Base-by-base conservation (phyloP, 2,797 vertebrate genomes). In the Peromyscus attwateri region DNA sequence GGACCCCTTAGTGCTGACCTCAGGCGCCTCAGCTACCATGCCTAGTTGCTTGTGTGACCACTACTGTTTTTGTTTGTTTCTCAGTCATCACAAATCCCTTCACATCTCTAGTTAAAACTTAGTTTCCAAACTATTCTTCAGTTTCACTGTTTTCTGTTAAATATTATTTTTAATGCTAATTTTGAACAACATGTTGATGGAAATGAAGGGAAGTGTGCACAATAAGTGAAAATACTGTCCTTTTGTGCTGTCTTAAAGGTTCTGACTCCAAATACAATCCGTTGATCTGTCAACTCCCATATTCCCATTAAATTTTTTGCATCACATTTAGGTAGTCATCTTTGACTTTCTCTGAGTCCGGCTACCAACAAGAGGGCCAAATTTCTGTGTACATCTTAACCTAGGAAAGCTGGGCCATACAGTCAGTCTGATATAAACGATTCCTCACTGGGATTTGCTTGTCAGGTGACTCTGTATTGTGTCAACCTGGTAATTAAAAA, bases 361-460 rank as follows among this genome's bases (percentile, higher is more conserved):
- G 29, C 5, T 21, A 64, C 0, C 1, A 43, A 68, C 0, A 0
- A 37, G 12, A 23, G 0, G 0, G 6, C 2, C 46, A 6, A 62
- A 9, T 76, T 31, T 55, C 34, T 83, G 64, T 64, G 49, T 64
- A n/a, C 57, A 62, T 79, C 17, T 92, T 76, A 95, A 76, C 23
- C 23, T 9, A 40, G 1, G 23, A 37, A 21, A 88, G 23, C 19
- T 9, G 5, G 66, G 66, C 31, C 31, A 68, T 17, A 34, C 1
- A 68, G 8, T 23, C n/a, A 37, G 0, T 27, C 9, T 23, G 4
- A 49, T 46, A 17, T 7, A 84, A 5, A 68, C 23, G 19, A 66
- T 23, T n/a, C 21, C 29, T 85, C 19, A 49, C 1, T 49, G 29
- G 29, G 6, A 68, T 49, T 49, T 10, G 11, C 31, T 49, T 49